phyloP scores from a whole-genome alignment of 2,113 vertebrate genomes.

The Brachypteracias leptosomus region DNA sequence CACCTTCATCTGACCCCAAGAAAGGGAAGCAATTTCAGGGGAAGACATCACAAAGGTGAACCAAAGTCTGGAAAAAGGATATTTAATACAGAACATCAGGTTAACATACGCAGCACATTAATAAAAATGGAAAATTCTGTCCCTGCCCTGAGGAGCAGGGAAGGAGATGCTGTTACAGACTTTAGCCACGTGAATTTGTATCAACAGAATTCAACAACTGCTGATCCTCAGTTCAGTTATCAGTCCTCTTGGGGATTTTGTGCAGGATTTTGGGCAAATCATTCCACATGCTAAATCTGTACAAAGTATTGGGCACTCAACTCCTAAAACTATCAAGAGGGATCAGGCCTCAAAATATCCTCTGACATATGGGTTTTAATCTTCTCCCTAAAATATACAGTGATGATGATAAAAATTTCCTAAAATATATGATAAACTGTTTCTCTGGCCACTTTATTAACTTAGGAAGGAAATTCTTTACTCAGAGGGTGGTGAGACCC shows the following conservation, averaged over 20 bases:
- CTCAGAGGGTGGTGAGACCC: too few species aligned
- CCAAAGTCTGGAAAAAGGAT: constrained; percentile 60
- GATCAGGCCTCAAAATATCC: background rate
- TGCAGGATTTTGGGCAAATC: background rate
- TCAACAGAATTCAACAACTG: background rate
- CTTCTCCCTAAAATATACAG: background rate
- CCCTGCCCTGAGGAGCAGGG: background rate
- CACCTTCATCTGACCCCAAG: constrained; percentile 94
- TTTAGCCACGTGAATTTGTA: background rate
- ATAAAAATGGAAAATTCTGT: background rate
- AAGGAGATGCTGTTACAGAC: background rate
- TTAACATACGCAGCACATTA: background rate
- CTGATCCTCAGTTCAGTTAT: background rate
- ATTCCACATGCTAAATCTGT: background rate
- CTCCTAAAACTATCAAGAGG: background rate
- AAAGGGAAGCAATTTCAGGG: constrained; percentile 89
- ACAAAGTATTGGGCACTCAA: background rate
- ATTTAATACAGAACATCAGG: constrained; percentile 14
- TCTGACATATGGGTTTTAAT: background rate
- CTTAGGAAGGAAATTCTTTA: too few species aligned
- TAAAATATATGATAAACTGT: background rate
- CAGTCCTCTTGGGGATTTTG: background rate
- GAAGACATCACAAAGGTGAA: constrained; percentile 80
- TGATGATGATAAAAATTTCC: background rate
- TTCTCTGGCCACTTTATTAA: background rate